Conservation (phyloP, 2,888 invertebrate genomes). For the Petrophora chlorosata region DNA sequence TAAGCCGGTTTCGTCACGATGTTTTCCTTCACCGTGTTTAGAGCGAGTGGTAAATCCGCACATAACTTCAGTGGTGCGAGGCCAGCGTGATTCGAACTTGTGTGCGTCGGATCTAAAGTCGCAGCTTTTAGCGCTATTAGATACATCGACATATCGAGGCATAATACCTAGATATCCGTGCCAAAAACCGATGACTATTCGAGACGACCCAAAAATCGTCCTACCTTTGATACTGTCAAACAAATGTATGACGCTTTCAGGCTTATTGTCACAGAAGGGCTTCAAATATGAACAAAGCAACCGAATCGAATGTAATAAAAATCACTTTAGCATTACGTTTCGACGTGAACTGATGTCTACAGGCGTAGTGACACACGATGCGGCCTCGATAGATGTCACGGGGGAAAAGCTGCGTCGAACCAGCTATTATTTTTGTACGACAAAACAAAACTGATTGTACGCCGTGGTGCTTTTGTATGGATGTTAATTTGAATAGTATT, state of each 20-base stretch:
- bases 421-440: slow-evolving; percentile 77
- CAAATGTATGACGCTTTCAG: slow-evolving; percentile 19
- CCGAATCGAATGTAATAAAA: slow-evolving; percentile 82
- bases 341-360: slow-evolving; percentile 80
- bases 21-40: too few species aligned
- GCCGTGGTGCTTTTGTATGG: slow-evolving; percentile 38
- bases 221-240: slow-evolving; percentile 15
- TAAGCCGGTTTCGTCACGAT: too few species aligned
- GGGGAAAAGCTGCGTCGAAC: slow-evolving; percentile 70
- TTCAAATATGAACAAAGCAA: slow-evolving; percentile 76
- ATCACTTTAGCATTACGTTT: slow-evolving; percentile 78
- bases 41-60: too few species aligned
- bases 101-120: too few species aligned
- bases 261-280: slow-evolving; percentile 60
- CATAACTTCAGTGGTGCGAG: too few species aligned
- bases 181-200: too few species aligned
- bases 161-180: too few species aligned
- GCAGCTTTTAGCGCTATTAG: too few species aligned
- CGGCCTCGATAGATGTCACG: slow-evolving; percentile 74
- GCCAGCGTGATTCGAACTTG: too few species aligned
- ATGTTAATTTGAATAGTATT: slow-evolving; percentile 19
- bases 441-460: slow-evolving; percentile 75
- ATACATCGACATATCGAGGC: too few species aligned
- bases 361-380: slow-evolving; percentile 77
- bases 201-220: not conserved